Percentiles rank a stretch among this genome's conserved stretches.
These are phyloP conservation scores for Atractosteus spatula DNA, from an alignment of 2,113 vertebrate genomes.

Conservation along the genomic window DNA sequence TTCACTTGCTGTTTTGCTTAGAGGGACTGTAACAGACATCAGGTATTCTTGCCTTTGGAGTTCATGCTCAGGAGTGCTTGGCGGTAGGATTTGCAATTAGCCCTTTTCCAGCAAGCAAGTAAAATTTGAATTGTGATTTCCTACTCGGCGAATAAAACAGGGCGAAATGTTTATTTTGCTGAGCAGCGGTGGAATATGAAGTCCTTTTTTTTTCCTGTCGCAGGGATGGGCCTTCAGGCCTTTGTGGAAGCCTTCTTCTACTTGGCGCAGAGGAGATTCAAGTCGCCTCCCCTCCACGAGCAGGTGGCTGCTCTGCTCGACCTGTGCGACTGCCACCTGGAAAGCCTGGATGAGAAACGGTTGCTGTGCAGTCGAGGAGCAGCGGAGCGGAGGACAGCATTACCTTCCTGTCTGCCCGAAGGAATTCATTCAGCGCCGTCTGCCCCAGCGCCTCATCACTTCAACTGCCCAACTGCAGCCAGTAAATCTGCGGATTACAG, in stretches of 20 bases:
- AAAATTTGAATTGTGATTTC: too few species aligned
- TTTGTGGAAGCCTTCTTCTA: constrained; percentile 88
- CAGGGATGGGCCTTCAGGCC: constrained; percentile 92
- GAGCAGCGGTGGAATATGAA: too few species aligned
- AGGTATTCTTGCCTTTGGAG: too few species aligned
- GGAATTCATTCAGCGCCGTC: constrained; percentile 10
- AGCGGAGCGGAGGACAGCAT: background rate
- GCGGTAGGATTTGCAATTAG: too few species aligned
- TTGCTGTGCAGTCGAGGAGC: constrained; percentile 53
- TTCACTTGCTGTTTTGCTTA: too few species aligned
- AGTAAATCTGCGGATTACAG: constrained; percentile 38
- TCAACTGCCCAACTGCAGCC: constrained; percentile 23
- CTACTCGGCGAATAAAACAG: too few species aligned
- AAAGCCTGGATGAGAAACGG: constrained; percentile 66
- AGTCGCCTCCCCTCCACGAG: constrained; percentile 64
- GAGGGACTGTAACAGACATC: too few species aligned
- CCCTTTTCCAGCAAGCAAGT: too few species aligned
- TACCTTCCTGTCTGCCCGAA: constrained; percentile 18
- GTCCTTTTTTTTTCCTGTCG: constrained; percentile 11
- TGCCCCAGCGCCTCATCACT: constrained; percentile 26
- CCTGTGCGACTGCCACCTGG: constrained; percentile 79
- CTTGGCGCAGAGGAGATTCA: constrained; percentile 83
- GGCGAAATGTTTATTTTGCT: too few species aligned
- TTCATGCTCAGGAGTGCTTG: too few species aligned
- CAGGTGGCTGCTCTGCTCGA: constrained; percentile 75